Percentiles rank a stretch among this genome's conserved stretches.
These are phyloP conservation scores for Drosophila ohnishii DNA, from an alignment of 1,140 invertebrate species.

Conservation along the genomic window DNA sequence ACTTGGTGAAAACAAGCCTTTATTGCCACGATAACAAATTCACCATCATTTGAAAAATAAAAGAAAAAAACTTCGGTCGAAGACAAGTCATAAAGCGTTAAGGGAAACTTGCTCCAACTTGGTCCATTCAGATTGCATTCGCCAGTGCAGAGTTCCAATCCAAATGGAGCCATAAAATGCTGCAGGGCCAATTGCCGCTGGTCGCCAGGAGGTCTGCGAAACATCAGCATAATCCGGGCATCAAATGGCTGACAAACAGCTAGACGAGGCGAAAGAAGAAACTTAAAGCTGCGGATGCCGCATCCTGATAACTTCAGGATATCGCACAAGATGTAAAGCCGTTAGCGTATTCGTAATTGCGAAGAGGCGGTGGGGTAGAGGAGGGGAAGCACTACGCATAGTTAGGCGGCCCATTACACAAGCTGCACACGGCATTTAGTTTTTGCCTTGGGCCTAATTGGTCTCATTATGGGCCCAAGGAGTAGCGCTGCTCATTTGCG, in stretches of 20 bases:
- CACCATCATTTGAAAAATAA: not conserved
- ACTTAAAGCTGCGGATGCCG: conserved; percentile 38
- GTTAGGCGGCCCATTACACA: conserved; percentile 71
- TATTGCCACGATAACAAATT: conserved; percentile 22
- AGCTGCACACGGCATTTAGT: conserved; percentile 73
- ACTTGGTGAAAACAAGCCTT: conserved; percentile 1
- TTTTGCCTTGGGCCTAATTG: conserved; percentile 71
- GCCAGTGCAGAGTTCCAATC: conserved; percentile 33
- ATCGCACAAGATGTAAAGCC: conserved; percentile 33
- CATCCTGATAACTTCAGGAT: conserved; percentile 10
- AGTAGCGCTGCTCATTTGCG: conserved; percentile 68
- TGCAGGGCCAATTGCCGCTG: conserved; percentile 33
- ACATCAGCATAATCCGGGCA: conserved; percentile 42
- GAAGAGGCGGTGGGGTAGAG: no score
- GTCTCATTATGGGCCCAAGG: conserved; percentile 66
- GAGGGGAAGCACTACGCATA: conserved; percentile 18
- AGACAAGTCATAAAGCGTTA: conserved; percentile 39
- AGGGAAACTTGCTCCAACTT: conserved; percentile 26
- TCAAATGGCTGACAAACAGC: conserved; percentile 43
- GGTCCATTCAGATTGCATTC: conserved; percentile 30
- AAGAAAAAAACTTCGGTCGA: conserved; percentile 2
- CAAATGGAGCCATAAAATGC: conserved; percentile 51
- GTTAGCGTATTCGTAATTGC: conserved; percentile 20
- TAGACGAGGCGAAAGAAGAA: conserved; percentile 10
- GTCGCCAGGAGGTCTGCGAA: conserved; percentile 46